Evolutionary conservation across 23 tunicate genomes (phyloP), one percentile per base, ranked within the genome.

Genomic region (Halocynthia aurantium): DNA sequence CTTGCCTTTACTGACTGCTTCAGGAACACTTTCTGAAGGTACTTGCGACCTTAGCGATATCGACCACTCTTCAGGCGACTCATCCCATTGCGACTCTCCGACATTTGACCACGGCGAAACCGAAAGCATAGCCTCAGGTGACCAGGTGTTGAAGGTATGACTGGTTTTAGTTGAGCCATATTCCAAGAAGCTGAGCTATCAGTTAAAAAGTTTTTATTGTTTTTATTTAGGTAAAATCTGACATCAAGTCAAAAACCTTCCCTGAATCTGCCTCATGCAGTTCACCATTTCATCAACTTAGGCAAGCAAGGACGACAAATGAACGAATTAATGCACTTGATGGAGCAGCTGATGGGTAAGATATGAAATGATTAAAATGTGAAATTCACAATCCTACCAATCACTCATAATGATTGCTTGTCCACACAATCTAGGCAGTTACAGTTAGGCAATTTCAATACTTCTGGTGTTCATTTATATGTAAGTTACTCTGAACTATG

Each of bases 251-350:
- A 10, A 74, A 64, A n/a, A 74, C 78, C 20, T 74, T 74, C 6
- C 78, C 78, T 15, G 97, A 85, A 57, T 15, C 58, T 70, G 61
- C 56, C 12, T 8, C 67, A 67, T 49, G 78, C 55, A 55, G 55
- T 57, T 93, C 91, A 7, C 92, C 88, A 7, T 73, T 93, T 22
- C 88, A 84, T 51, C 73, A 81, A 50, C 55, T 89, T 9, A 81
- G 88, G 7, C 88, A 80, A 51, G 96, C 88, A 7, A 81, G 84
- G 57, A 89, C 96, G 13, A 89, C 96, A 5, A 84, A 89, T 67
- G 96, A 89, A 75, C 77, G 96, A 6, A 89, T 89, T 78, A 84
- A 87, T 73, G 85, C 73, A 18, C 78, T 74, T 50, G 78, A 54
- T 54, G 78, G 78, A 51, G 78, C 64, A 74, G 15, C 64, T 19